Percentiles rank a stretch among this genome's conserved stretches.
Conservation (phyloP, 2,888 invertebrate species). For the Netelia inedita region DNA sequence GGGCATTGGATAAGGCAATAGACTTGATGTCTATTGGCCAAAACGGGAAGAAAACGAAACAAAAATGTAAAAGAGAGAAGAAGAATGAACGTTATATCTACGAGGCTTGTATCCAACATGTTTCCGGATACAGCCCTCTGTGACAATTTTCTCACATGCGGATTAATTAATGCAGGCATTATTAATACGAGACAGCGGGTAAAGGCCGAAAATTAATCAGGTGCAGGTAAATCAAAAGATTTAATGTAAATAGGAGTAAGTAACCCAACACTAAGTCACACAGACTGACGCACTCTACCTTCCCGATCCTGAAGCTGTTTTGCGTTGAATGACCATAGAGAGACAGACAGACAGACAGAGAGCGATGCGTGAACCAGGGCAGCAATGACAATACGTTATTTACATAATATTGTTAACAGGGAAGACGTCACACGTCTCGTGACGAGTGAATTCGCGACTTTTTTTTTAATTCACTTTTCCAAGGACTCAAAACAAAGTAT, state of each 20-base stretch:
- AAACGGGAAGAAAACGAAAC: constrained; percentile 20
- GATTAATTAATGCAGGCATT: constrained; percentile 57
- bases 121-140: not conserved
- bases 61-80: constrained; percentile 16
- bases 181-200: constrained; percentile 68
- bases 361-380: constrained; percentile 79
- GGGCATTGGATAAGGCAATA: constrained; percentile 43
- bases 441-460: constrained; percentile 34
- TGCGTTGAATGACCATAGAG: constrained; percentile 69
- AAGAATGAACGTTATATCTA: constrained; percentile 25
- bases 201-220: constrained; percentile 75
- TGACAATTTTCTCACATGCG: constrained; percentile 61
- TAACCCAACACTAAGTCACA: constrained; percentile 84
- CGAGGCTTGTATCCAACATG: not conserved
- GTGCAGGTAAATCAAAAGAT: constrained; percentile 83
- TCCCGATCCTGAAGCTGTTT: constrained; percentile 90
- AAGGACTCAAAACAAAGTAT: constrained; percentile 4
- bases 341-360: constrained; percentile 45
- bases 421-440: constrained; percentile 24
- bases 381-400: constrained; percentile 80
- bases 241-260: constrained; percentile 83
- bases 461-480: constrained; percentile 25
- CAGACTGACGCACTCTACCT: constrained; percentile 90
- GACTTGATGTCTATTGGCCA: constrained; percentile 30
- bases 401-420: constrained; percentile 65